Conservation (phyloP, 2,888 invertebrate species). For the Criorhina ranunculi region DNA sequence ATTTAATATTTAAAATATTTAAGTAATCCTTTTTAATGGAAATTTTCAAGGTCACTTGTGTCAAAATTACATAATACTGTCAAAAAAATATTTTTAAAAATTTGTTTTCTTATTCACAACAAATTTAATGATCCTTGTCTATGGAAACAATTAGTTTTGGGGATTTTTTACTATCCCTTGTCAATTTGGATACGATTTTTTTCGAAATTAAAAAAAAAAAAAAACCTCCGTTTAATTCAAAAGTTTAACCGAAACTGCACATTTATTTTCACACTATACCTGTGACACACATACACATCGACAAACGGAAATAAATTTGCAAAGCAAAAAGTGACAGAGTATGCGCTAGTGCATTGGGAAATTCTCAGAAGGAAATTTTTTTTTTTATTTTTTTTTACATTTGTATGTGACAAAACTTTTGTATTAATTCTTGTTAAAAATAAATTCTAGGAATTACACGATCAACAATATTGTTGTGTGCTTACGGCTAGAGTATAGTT, state of each 20-base stretch:
- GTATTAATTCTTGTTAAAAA: constrained; percentile 30
- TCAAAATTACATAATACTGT: constrained; percentile 45
- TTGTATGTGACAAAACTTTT: constrained; percentile 36
- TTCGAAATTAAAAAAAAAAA: no score
- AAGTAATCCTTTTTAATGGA: no score
- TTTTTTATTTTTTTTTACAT: constrained; percentile 37
- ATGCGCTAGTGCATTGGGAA: constrained; percentile 44
- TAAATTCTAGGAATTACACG: no score
- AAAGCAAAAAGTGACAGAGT: no score
- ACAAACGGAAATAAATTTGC: constrained; percentile 11
- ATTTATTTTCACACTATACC: constrained; percentile 26
- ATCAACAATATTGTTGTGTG: no score
- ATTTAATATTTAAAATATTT: no score
- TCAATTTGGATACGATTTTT: no score
- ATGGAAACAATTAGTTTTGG: neutral
- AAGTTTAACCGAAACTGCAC: constrained; percentile 73
- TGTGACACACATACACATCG: constrained; percentile 1
- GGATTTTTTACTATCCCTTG: neutral
- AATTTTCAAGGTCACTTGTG: constrained; percentile 51
- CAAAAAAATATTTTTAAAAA: neutral
- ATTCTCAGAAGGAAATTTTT: constrained; percentile 63
- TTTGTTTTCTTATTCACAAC: neutral
- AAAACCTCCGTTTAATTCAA: constrained; percentile 65
- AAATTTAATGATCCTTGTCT: no score
- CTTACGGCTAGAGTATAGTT: no score